Evolutionary conservation across 92 coral and sea anemone species (phyloP).

Genomic region (Epizoanthus scotinus): DNA sequence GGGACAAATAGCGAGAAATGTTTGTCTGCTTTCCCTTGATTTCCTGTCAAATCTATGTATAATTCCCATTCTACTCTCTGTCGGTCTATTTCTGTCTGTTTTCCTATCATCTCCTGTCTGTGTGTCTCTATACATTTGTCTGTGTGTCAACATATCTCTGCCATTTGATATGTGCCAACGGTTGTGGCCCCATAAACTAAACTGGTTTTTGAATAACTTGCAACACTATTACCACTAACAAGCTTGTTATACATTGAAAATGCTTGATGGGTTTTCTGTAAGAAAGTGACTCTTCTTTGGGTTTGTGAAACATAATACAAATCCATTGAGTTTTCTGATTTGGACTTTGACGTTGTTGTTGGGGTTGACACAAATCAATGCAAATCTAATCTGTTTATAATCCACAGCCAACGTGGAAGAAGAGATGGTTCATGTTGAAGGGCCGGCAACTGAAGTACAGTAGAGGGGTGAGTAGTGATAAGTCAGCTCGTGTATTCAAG

Average conservation of each 20-base stretch:
- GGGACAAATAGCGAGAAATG: not conserved
- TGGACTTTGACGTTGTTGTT: not conserved
- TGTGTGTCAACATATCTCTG: not conserved
- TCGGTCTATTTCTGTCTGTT: too few relatives aligned
- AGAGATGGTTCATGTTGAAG: conserved; percentile 71
- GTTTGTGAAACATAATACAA: too few relatives aligned
- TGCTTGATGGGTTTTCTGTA: too few relatives aligned
- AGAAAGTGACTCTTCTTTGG: too few relatives aligned
- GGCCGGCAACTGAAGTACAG: conserved; percentile 83
- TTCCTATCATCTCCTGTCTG: not conserved
- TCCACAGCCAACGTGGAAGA: conserved; percentile 66
- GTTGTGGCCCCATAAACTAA: too few relatives aligned
- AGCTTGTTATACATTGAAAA: too few relatives aligned
- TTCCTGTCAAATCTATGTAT: too few relatives aligned
- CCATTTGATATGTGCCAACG: not conserved
- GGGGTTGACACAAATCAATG: not conserved
- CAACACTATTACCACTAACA: too few relatives aligned
- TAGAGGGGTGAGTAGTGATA: conserved; percentile 73
- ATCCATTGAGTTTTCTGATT: not conserved
- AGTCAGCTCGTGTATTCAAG: not conserved
- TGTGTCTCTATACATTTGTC: not conserved
- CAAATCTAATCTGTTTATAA: conserved; percentile 39
- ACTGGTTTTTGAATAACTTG: too few relatives aligned
- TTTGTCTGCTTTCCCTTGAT: not conserved
- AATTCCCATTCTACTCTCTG: too few relatives aligned